These are phyloP conservation scores for Phainopepla nitens DNA, from an alignment of 2,113 vertebrate genomes.

Conservation along the genomic window DNA sequence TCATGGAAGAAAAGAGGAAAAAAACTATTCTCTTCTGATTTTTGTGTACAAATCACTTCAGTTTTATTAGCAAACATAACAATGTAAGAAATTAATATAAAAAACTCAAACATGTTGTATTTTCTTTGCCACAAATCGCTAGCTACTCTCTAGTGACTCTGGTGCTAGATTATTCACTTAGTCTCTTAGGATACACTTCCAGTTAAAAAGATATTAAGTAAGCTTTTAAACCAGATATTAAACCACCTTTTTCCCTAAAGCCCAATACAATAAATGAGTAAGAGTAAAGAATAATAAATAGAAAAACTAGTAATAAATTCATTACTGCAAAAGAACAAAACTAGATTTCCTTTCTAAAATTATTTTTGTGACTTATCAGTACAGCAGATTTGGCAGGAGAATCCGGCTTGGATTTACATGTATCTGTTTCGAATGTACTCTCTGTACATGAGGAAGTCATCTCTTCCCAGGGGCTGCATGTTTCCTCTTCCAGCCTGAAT, in stretches of 20 bases:
- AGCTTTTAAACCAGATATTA: neutral
- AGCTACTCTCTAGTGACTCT: neutral
- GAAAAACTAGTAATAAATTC: neutral
- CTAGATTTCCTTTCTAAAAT: neutral
- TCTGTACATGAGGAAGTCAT: constrained; percentile 86
- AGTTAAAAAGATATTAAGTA: neutral
- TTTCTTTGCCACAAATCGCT: neutral
- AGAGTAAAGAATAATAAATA: neutral
- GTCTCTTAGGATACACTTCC: neutral
- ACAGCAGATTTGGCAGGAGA: neutral
- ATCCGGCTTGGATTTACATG: constrained; percentile 67
- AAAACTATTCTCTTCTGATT: neutral
- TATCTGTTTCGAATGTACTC: constrained; percentile 93
- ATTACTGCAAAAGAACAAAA: neutral
- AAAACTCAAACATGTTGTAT: neutral
- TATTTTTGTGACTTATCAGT: neutral
- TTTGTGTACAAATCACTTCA: neutral
- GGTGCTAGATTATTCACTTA: neutral
- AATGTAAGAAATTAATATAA: neutral
- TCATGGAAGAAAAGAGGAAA: neutral
- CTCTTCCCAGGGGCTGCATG: constrained; percentile 80
- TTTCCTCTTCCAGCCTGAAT: constrained; percentile 81
- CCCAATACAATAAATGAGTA: neutral
- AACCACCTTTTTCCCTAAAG: neutral
- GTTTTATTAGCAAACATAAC: neutral